A percentile compares a stretch with the other conserved stretches of the same genome.
These are phyloP conservation scores for Leptinotarsa lineolata DNA, from an alignment of 1,140 invertebrate species.

Conservation along the genomic window DNA sequence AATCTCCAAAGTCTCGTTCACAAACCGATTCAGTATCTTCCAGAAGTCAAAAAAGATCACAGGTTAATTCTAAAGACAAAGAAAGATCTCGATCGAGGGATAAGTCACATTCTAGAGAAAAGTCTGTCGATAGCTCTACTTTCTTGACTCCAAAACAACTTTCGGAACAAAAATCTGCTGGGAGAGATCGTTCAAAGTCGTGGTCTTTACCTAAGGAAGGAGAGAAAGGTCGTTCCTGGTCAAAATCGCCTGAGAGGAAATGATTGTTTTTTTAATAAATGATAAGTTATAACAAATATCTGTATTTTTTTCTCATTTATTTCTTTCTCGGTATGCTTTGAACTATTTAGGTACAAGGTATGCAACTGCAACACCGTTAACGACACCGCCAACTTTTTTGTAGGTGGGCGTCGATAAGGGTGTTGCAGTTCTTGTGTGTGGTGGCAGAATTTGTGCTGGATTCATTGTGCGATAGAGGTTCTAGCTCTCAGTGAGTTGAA, in stretches of 20 bases:
- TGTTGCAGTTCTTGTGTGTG: no score
- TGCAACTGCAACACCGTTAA: no score
- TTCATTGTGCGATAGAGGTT: no score
- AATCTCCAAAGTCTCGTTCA: conserved; percentile 17
- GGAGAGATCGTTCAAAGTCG: conserved; percentile 47
- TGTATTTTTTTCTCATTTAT: no score
- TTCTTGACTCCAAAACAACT: conserved; percentile 49
- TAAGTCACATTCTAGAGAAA: conserved; percentile 36
- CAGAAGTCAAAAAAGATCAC: conserved; percentile 47
- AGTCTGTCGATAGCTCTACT: conserved; percentile 48
- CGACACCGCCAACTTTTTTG: no score
- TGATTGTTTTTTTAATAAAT: conserved; percentile 10
- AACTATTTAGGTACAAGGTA: no score
- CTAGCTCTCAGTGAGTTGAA: no score
- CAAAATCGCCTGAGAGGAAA: conserved; percentile 39
- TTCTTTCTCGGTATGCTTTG: no score
- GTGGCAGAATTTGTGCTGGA: no score
- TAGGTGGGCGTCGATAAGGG: no score
- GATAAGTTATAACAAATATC: no score
- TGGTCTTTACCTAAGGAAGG: conserved; percentile 46
- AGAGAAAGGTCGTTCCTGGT: conserved; percentile 45
- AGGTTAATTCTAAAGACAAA: conserved; percentile 39
- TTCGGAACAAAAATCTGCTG: conserved; percentile 14
- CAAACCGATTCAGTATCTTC: neutral
- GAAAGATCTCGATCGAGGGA: conserved; percentile 38